Evolutionary conservation across 2,888 invertebrate species (phyloP).

Genomic region (Junonia oenone): DNA sequence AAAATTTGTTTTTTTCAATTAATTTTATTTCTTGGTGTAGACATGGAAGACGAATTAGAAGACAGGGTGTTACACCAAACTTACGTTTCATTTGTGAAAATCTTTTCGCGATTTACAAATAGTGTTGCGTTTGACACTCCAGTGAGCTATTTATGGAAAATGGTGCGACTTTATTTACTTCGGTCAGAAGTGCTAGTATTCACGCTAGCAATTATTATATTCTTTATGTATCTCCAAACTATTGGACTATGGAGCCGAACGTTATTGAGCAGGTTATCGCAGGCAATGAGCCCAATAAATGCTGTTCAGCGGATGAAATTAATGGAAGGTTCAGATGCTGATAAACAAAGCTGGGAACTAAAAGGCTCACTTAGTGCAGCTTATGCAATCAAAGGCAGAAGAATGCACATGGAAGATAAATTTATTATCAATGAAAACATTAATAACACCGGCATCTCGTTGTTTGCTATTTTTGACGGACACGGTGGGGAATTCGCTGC

Average conservation of each 20-base stretch:
- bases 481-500: constrained; percentile 98
- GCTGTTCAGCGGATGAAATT: constrained; percentile 81
- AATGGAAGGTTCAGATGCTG: constrained; percentile 75
- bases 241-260: constrained; percentile 90
- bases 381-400: constrained; percentile 93
- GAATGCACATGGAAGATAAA: constrained; percentile 96
- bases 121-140: constrained; percentile 88
- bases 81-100: constrained; percentile 91
- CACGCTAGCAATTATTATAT: constrained; percentile 83
- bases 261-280: constrained; percentile 84
- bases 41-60: constrained; percentile 95
- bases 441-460: constrained; percentile 89
- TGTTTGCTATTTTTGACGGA: constrained; percentile 96
- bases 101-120: constrained; percentile 89
- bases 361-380: constrained; percentile 88
- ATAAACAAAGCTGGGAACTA: constrained; percentile 86
- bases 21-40: constrained; percentile 35
- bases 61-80: constrained; percentile 93
- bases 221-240: constrained; percentile 89
- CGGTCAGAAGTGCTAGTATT: constrained; percentile 89
- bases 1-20: constrained; percentile 5
- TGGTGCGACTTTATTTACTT: constrained; percentile 87
- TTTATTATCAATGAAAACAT: constrained; percentile 93
- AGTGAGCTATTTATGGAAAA: constrained; percentile 87
- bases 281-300: constrained; percentile 81